Percentiles rank a stretch among this genome's conserved stretches.
Evolutionary conservation across 2,888 invertebrate genomes (phyloP).

Genomic region (Dermolepida albohirtum): DNA sequence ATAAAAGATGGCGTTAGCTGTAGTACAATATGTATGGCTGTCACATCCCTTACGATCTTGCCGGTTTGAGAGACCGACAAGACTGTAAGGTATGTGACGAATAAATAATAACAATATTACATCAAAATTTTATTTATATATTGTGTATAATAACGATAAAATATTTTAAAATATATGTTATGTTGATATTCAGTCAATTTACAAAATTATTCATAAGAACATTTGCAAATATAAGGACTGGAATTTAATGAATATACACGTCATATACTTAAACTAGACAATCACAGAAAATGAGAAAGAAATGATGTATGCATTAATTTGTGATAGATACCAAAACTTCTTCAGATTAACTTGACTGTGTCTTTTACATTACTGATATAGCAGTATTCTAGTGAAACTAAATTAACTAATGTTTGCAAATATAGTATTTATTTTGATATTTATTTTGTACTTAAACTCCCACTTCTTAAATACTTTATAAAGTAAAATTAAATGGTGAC

Average conservation of each 20-base stretch:
- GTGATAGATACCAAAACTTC: slow-evolving; percentile 6
- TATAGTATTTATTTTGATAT: slow-evolving; percentile 13
- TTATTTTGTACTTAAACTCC: slow-evolving; percentile 26
- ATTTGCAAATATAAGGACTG: slow-evolving; percentile 33
- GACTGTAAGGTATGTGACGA: too few relatives aligned
- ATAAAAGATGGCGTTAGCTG: too few relatives aligned
- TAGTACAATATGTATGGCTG: too few relatives aligned
- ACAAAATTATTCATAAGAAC: slow-evolving; percentile 34
- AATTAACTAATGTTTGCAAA: slow-evolving; percentile 17
- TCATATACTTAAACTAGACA: slow-evolving; percentile 40
- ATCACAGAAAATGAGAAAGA: slow-evolving; percentile 42
- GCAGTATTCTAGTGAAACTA: slow-evolving; percentile 37
- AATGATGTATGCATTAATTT: slow-evolving; percentile 10
- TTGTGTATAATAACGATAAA: slow-evolving; percentile 43
- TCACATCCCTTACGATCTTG: too few relatives aligned
- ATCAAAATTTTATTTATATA: slow-evolving; percentile 38
- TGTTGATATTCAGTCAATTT: slow-evolving; percentile 43
- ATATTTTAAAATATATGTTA: slow-evolving; percentile 44
- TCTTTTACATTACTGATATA: slow-evolving; percentile 10
- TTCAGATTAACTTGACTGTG: neutral
- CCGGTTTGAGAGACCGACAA: too few relatives aligned
- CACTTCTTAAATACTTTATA: neutral
- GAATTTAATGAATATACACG: slow-evolving; percentile 29
- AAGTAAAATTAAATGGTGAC: too few relatives aligned
- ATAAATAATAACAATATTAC: slow-evolving; percentile 1